Base-by-base conservation (phyloP, 2,797 vertebrate genomes). In the Taeniopygia guttata region DNA sequence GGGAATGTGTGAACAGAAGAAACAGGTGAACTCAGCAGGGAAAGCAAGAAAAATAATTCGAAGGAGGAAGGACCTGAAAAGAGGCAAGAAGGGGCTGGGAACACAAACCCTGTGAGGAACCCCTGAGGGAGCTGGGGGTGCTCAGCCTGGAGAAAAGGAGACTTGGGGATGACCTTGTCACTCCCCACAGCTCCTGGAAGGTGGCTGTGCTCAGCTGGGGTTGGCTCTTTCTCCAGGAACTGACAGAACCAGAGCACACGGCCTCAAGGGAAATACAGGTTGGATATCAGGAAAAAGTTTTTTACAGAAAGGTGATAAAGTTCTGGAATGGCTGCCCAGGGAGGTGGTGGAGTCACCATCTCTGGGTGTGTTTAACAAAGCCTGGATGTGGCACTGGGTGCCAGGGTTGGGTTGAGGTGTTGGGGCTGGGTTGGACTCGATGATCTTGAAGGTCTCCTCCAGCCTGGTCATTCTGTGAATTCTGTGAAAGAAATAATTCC, bases 61-160 rank as follows among this genome's bases (percentile, higher is more conserved):
- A 74, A 78, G 32, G 36, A 83, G 16, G 38, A 82, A 59, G 15
- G 68, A 73, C 14, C 6, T 55, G 21, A 52, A 89, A 69, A 73
- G n/a, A 67, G 23, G 63, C 55, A 82, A 87, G 72, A 40, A 29
- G 26, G 36, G 26, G 12, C 7, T 40, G 2, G 55, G n/a, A 56
- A 34, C 22, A 56, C 55, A 58, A 36, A 12, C 0, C 34, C 1
- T 18, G 23, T 8, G 23, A 58, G 56, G 34, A 58, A 7, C 1
- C 1, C 1, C 55, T 58, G 56, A 36, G 23, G 34, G 56, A 36
- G 56, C 34, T 58, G 56, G 34, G 56, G 56, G 16, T 26, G 34
- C 16, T 58, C 34, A 58, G 34, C 56, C 56, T 26, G 56, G 23
- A 58, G 34, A 26, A 26, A 36, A 58, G 56, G 56, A 58, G 56